A percentile compares a stretch with the other conserved stretches of the same genome.
phyloP scores from a whole-genome alignment of 2,113 vertebrate species.

The Notarius quadriscutis region DNA sequence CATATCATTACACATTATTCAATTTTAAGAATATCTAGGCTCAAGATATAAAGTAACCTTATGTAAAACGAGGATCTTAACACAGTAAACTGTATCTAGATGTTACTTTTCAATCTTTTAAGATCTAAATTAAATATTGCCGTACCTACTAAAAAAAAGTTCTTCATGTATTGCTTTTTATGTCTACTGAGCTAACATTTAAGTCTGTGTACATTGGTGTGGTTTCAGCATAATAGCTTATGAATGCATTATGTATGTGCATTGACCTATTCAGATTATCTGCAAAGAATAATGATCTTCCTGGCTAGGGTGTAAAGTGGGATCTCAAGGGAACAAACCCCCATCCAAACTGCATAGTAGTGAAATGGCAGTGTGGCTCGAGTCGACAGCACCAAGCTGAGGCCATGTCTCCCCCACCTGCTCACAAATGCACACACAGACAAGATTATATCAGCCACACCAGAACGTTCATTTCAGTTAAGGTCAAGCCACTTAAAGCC shows the following conservation, averaged over 20 bases:
- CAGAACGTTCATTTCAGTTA: constrained; percentile 33
- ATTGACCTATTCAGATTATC: constrained; percentile 58
- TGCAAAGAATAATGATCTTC: constrained; percentile 64
- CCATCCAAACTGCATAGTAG: constrained; percentile 27
- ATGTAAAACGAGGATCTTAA: background rate
- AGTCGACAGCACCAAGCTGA: constrained; percentile 21
- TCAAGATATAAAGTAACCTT: background rate
- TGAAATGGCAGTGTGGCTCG: constrained; percentile 5
- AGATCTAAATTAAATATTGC: background rate
- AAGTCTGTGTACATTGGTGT: constrained; percentile 46
- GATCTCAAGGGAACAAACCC: constrained; percentile 22
- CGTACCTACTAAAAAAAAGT: background rate
- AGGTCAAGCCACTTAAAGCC: background rate
- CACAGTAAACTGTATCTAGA: background rate
- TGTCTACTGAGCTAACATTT: background rate
- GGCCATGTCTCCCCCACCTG: constrained; percentile 17
- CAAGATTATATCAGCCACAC: constrained; percentile 35
- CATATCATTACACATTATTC: background rate
- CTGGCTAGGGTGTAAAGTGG: constrained; percentile 49
- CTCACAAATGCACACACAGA: constrained; percentile 21
- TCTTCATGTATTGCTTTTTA: background rate
- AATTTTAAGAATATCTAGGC: background rate
- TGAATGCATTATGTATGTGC: constrained; percentile 57
- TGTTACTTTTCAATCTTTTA: background rate
- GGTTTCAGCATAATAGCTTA: constrained; percentile 44